Base-by-base conservation (phyloP, 2,797 vertebrate species). In the Emydoidea blandingii region DNA sequence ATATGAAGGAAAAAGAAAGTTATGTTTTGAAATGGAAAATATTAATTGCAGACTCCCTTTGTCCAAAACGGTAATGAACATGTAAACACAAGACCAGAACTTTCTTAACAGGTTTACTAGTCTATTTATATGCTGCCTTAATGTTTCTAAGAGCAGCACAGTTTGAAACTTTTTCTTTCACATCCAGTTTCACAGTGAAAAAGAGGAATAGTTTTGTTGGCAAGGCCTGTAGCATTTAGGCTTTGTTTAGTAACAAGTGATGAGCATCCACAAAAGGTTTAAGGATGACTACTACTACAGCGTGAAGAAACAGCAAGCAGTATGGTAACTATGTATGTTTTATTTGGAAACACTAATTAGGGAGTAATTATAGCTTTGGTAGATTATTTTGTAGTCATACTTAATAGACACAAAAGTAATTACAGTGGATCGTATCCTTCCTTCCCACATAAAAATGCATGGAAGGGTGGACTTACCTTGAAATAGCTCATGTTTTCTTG, bases 101-200 rank as follows among this genome's bases (percentile, higher is more conserved):
- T 96, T 94, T 96, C 95, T 94, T 91, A 56, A 94, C 79, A 83
- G 84, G 90, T 95, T 93, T 87, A 93, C 94, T 96, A 95, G 95
- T 97, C 95, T 95, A 97, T 92, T 96, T 97, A 94, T 83, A 86
- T 16, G 72, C 88, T 96, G 78, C 86, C 89, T 94, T 92, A 87
- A 93, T 87, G 23, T 57, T 85, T 93, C 94, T 92, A 80, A 95
- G 86, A 97, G 74, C 15, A 78, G 27, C 15, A 16, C 50, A 89
- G 88, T 91, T 21, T 92, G 50, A 92, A 31, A 0, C 91, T 93
- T 91, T 94, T 84, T 49, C 47, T 88, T 95, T 94, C 94, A 56
- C 88, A 87, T 89, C 84, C 95, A 85, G 62, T 95, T 97, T 95
- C 89, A 86, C 52, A 88, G 41, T 82, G 31, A 62, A 90, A 81